Base-by-base conservation (phyloP, 1,140 invertebrate species). In the Trichonephila clavata region DNA sequence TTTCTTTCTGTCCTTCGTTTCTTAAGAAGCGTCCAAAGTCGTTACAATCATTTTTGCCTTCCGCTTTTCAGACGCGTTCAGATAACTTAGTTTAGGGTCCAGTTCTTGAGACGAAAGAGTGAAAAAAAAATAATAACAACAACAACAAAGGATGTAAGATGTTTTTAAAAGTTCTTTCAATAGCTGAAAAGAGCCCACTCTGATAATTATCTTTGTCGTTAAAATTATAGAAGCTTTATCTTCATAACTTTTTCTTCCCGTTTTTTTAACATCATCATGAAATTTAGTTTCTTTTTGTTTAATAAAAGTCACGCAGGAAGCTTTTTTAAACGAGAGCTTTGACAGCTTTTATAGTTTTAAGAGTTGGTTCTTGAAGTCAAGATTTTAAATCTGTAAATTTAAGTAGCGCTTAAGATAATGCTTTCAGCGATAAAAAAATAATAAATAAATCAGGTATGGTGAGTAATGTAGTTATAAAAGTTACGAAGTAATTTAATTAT, bases 131-230 rank as follows among this genome's bases (percentile, higher is more conserved):
- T n/a, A n/a, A 39, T 39, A 39, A 39, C 1, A 39, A 39, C 50
- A 59, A 59, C 57, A 59, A 77, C 71, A 77, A 77, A 77, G 27
- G 71, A 32, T 39, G 27, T 10, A 32, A 39, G 71, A 59, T 84
- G 27, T 92, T 92, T 86, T 92, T 86, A 61, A 39, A 92, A 86
- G 43, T 92, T 65, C 60, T 65, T 84, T 65, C 60, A 92, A 92
- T 71, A 77, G 59, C 59, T 50, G 27, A 60, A 86, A 92, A 63
- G 77, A 86, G 59, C 60, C 27, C 63, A 63, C 60, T 77, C 32
- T 21, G 92, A 93, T 93, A 93, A 93, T 93, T 93, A 93, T 93
- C 92, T 93, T 80, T 88, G 92, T 93, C 92, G 92, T 93, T 88
- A 87, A 93, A 93, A 93, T 93, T 93, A 93, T 61, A 80, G 68